A percentile compares a stretch with the other conserved stretches of the same genome.
phyloP scores from a whole-genome alignment of 2,888 invertebrate genomes.

The Stegana nigrithorax region DNA sequence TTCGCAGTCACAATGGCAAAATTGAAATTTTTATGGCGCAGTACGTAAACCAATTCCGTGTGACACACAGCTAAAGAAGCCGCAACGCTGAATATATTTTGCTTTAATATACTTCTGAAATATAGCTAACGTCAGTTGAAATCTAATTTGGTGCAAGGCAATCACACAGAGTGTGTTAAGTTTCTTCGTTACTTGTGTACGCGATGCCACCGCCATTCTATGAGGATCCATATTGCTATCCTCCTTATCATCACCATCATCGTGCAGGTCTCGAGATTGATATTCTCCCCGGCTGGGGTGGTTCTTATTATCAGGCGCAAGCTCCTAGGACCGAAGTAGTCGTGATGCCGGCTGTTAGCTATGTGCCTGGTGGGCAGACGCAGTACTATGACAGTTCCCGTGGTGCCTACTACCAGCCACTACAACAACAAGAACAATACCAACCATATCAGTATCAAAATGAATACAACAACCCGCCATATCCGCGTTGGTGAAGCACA shows the following conservation, averaged over 20 bases:
- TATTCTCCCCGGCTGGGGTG: slow-evolving; percentile 50
- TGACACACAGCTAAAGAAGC: neutral
- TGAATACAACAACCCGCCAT: slow-evolving; percentile 38
- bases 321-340: slow-evolving; percentile 48
- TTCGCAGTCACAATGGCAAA: too few species aligned
- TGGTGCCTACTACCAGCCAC: slow-evolving; percentile 46
- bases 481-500: too few species aligned
- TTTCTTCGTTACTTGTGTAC: neutral
- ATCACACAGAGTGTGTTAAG: neutral
- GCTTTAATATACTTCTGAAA: too few species aligned
- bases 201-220: slow-evolving; percentile 30
- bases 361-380: slow-evolving; percentile 39
- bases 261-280: slow-evolving; percentile 61
- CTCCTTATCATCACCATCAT: slow-evolving; percentile 51
- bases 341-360: slow-evolving; percentile 43
- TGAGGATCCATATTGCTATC: slow-evolving; percentile 51
- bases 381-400: slow-evolving; percentile 38
- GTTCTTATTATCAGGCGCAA: slow-evolving; percentile 50
- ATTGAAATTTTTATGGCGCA: neutral
- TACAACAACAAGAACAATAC: slow-evolving; percentile 27
- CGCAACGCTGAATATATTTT: too few species aligned
- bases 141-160: neutral
- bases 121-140: too few species aligned
- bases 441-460: slow-evolving; percentile 33
- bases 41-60: neutral